A percentile compares a stretch with the other conserved stretches of the same genome.
Evolutionary conservation across 92 coral and sea anemone genomes (phyloP).

Genomic region (Epizoanthus fatuus): DNA sequence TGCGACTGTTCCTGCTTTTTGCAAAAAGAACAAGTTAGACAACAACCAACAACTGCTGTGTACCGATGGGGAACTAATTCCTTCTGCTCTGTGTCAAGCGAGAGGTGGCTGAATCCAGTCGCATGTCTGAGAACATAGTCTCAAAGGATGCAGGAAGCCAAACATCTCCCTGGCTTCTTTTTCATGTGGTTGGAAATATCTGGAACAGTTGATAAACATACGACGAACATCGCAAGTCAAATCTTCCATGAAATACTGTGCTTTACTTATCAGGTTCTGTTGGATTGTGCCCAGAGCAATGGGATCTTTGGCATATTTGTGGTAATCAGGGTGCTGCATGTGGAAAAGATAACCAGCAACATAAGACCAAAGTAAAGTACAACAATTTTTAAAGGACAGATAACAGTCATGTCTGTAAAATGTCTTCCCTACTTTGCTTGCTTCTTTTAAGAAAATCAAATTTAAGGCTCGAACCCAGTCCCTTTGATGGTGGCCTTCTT

Average conservation of each 20-base stretch:
- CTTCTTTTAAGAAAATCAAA: no score
- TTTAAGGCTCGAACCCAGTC: no score
- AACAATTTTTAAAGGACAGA: no score
- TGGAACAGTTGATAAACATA: constrained; percentile 95
- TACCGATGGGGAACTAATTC: not conserved
- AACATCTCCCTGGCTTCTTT: constrained; percentile 94
- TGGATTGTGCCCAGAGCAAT: constrained; percentile 85
- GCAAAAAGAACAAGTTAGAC: no score
- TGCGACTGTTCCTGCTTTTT: no score
- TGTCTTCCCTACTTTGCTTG: no score
- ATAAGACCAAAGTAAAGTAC: not conserved
- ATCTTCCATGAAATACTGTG: constrained; percentile 88
- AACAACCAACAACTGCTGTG: no score
- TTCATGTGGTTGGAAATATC: constrained; percentile 91
- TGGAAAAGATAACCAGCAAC: not conserved
- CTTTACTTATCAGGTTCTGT: constrained; percentile 72
- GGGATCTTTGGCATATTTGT: constrained; percentile 70
- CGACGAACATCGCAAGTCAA: constrained; percentile 92
- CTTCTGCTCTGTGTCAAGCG: constrained; percentile 91
- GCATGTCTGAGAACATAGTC: constrained; percentile 91
- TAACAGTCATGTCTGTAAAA: no score
- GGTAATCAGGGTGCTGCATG: constrained; percentile 81
- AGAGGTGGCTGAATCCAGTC: constrained; percentile 80
- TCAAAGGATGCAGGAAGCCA: constrained; percentile 96
- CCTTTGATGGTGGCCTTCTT: constrained; percentile 88